These are phyloP conservation scores for Lateolabrax maculatus DNA, from an alignment of 2,797 vertebrate species.

Conservation along the genomic window DNA sequence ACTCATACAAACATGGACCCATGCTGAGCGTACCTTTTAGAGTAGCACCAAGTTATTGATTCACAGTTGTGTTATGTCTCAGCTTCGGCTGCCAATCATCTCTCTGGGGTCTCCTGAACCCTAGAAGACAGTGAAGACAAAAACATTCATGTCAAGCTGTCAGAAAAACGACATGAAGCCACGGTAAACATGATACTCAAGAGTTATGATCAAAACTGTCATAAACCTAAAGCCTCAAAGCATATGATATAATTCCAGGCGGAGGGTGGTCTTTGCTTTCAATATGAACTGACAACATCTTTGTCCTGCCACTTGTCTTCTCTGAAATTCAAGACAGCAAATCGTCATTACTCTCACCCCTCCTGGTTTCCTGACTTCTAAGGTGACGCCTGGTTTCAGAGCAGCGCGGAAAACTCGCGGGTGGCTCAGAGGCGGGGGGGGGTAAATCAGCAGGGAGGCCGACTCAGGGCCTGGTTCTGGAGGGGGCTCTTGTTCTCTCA, in stretches of 20 bases:
- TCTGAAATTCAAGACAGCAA: conserved; percentile 9
- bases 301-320: neutral
- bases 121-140: conserved; percentile 68
- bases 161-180: conserved; percentile 33
- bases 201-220: conserved; percentile 23
- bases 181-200: neutral
- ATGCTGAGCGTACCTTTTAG: conserved; percentile 71
- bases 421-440: conserved; percentile 27
- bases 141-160: conserved; percentile 56
- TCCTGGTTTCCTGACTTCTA: conserved; percentile 18
- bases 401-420: conserved; percentile 28
- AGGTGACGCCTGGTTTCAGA: conserved; percentile 37
- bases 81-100: conserved; percentile 77
- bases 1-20: conserved; percentile 35
- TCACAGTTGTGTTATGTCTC: conserved; percentile 74
- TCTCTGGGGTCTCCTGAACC: conserved; percentile 65
- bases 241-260: neutral
- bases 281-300: neutral
- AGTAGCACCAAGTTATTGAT: conserved; percentile 74
- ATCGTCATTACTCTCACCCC: conserved; percentile 10
- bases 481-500: conserved; percentile 24
- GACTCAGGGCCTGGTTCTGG: conserved; percentile 36
- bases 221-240: conserved; percentile 3
- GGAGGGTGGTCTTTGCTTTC: conserved; percentile 25
- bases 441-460: conserved; percentile 36